Evolutionary conservation across 1,140 invertebrate genomes (phyloP).

Genomic region (Orius insidiosus): DNA sequence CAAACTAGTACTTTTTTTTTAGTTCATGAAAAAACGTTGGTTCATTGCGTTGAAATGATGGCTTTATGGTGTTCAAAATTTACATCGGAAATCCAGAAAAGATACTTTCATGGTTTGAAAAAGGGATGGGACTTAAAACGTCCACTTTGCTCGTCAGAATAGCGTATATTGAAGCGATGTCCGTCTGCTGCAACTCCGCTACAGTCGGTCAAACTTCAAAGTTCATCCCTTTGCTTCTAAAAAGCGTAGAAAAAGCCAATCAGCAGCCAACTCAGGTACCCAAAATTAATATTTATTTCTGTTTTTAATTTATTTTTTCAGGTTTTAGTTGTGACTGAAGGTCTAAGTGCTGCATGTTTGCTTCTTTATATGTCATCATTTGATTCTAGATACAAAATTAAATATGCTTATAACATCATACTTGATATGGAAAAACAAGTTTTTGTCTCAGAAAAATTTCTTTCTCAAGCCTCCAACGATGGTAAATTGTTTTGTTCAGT

Average conservation of each 20-base stretch:
- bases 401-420: slow-evolving; percentile 47
- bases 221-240: slow-evolving; percentile 41
- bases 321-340: slow-evolving; percentile 53
- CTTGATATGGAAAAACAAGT: slow-evolving; percentile 57
- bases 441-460: slow-evolving; percentile 65
- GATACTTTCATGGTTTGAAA: slow-evolving; percentile 58
- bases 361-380: slow-evolving; percentile 43
- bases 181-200: slow-evolving; percentile 38
- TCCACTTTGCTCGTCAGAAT: slow-evolving; percentile 56
- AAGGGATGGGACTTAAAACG: slow-evolving; percentile 60
- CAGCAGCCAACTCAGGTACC: slow-evolving; percentile 45
- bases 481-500: too few relatives aligned
- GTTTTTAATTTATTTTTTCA: slow-evolving; percentile 19
- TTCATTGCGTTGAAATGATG: slow-evolving; percentile 65
- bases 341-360: slow-evolving; percentile 56
- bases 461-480: slow-evolving; percentile 49
- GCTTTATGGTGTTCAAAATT: slow-evolving; percentile 61
- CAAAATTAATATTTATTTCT: slow-evolving; percentile 8
- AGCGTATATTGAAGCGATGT: slow-evolving; percentile 60
- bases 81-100: slow-evolving; percentile 45
- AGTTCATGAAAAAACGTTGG: slow-evolving; percentile 79
- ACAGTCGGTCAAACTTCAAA: slow-evolving; percentile 30
- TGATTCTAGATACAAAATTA: slow-evolving; percentile 36
- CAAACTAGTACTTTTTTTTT: too few relatives aligned
- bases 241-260: slow-evolving; percentile 50